phyloP scores from a whole-genome alignment of 2,113 vertebrate species.

The Dromas ardeola region DNA sequence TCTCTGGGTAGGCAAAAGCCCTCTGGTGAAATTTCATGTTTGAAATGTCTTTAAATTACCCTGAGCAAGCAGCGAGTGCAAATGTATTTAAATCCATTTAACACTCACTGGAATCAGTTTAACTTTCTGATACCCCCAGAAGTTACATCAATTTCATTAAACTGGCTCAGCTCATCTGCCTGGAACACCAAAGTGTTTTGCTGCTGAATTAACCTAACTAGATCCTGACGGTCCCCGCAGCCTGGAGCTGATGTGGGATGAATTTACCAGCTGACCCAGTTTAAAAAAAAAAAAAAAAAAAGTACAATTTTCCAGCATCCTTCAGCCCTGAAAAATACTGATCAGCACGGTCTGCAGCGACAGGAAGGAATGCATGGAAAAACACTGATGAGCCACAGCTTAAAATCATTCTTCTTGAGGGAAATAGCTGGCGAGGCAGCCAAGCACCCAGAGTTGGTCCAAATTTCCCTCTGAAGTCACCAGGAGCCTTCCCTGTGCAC shows the following conservation, averaged over 20 bases:
- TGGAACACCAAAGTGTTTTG: neutral
- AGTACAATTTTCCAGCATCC: neutral
- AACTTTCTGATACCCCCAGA: neutral
- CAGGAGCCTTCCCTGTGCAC: neutral
- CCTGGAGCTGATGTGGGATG: neutral
- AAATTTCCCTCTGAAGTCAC: neutral
- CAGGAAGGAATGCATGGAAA: neutral
- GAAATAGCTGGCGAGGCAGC: neutral
- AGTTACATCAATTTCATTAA: neutral
- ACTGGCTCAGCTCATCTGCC: neutral
- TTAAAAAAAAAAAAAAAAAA: neutral
- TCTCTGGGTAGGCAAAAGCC: neutral
- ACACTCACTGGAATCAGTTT: neutral
- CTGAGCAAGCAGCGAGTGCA: neutral
- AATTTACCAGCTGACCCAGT: neutral
- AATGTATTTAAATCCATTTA: neutral
- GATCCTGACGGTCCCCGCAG: neutral
- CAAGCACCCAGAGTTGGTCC: neutral
- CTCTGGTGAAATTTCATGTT: neutral
- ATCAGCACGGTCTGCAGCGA: rapidly evolving
- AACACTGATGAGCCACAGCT: neutral
- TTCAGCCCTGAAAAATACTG: neutral
- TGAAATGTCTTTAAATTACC: neutral
- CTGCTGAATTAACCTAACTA: neutral
- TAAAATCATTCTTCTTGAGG: neutral